Base-by-base conservation (phyloP, 2,113 vertebrate genomes). In the Dicentrarchus labrax region DNA sequence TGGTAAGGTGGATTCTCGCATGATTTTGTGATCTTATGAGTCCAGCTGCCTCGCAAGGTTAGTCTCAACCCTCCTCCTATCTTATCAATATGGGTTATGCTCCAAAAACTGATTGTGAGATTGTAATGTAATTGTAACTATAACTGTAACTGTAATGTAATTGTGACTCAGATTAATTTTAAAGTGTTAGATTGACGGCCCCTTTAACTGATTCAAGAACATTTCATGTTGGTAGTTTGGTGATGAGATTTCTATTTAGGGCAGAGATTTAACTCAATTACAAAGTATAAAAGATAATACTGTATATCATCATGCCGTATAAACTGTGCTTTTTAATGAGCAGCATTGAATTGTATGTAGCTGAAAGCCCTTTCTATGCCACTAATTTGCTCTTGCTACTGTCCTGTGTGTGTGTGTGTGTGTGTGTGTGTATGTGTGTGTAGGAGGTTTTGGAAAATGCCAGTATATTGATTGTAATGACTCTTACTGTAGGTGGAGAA, bases 391-490 rank as follows among this genome's bases (percentile, higher is more conserved):
- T 48, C 43, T 17, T 67, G 12, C 24, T 16, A 6, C 36, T 64
- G 36, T 15, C 9, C 13, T 56, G n/a, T 53, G 65, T 71, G 38
- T 71, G 22, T 66, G 24, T 41, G 6, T 61, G 38, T 53, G 47
- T 30, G 62, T 68, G 30, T 69, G 22, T 64, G 45, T 48, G 50
- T 69, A 15, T 61, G 39, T 67, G 21, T 30, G 11, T 60, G 47
- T 50, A 48, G 50, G 39, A 16, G 22, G 16, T 48, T 22, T 72
- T 38, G 24, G 41, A 53, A 62, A 64, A 80, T 72, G 59, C 7
- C 39, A 72, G 48, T 54, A 16, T 64, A 72, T 74, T 74, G 24
- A 66, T 60, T 74, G 13, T n/a, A 53, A 45, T 67, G 9, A 59
- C 45, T n/a, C 5, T 66, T 48, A 47, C 8, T 51, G 41, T 66